These are phyloP conservation scores for Spermophilus dauricus DNA, from an alignment of 2,113 vertebrate species.

Conservation along the genomic window DNA sequence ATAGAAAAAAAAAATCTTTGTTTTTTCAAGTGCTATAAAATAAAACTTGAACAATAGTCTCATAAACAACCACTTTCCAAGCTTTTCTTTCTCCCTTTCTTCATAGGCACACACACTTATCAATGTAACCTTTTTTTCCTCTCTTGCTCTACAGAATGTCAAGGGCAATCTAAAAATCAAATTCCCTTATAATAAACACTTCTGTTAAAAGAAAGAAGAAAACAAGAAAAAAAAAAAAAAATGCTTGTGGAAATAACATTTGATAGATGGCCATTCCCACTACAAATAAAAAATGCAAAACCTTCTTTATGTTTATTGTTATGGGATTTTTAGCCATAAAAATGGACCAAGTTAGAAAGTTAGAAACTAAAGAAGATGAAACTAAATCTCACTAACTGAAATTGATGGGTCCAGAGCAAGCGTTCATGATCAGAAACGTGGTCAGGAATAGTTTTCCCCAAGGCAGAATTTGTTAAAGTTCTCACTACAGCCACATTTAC, in stretches of 20 bases:
- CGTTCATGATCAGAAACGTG: not conserved
- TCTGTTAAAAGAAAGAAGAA: not conserved
- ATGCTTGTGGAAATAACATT: constrained; percentile 5
- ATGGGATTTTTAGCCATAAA: constrained; percentile 11
- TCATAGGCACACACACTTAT: not conserved
- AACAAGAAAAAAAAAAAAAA: not conserved
- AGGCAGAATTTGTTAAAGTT: constrained; percentile 24
- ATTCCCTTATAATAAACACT: constrained; percentile 42
- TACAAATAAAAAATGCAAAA: constrained; percentile 53
- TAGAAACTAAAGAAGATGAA: constrained; percentile 22
- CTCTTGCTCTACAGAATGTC: not conserved
- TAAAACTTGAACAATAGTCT: not conserved
- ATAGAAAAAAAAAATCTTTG: not conserved
- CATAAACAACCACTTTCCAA: not conserved
- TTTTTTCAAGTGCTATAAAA: not conserved
- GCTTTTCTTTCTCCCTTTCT: not conserved
- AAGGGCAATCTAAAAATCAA: constrained; percentile 7
- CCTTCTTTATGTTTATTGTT: constrained; percentile 34
- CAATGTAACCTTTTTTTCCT: not conserved
- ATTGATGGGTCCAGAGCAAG: constrained; percentile 7
- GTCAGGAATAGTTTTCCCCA: not conserved
- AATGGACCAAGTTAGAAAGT: constrained; percentile 49
- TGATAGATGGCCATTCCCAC: constrained; percentile 9
- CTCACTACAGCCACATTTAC: not conserved
- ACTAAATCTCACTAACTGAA: constrained; percentile 47